A percentile compares a stretch with the other conserved stretches of the same genome.
Evolutionary conservation across 2,888 invertebrate species (phyloP).

Genomic region (Cotesia congregata): DNA sequence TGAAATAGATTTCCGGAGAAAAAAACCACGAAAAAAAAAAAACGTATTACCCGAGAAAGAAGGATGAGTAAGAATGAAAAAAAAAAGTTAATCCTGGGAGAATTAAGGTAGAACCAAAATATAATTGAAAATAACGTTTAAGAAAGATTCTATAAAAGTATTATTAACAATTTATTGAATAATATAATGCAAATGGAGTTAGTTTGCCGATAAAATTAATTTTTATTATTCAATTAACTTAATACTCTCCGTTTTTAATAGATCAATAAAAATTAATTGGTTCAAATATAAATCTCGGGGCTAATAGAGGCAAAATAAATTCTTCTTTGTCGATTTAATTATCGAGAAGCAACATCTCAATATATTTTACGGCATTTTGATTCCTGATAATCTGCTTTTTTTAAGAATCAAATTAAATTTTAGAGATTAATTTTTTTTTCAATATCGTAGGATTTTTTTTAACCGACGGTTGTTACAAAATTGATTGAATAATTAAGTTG

Average conservation of each 20-base stretch:
- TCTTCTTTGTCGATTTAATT: background rate
- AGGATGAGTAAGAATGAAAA: background rate
- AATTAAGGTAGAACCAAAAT: conserved; percentile 18
- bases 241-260: background rate
- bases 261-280: background rate
- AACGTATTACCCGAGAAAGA: background rate
- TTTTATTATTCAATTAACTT: background rate
- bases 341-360: background rate
- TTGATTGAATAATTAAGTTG: no score
- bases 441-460: no score
- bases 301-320: background rate
- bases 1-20: background rate
- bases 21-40: background rate
- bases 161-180: background rate
- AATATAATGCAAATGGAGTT: background rate
- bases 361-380: background rate
- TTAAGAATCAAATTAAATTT: no score
- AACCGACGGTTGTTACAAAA: no score
- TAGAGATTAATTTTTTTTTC: no score
- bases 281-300: background rate
- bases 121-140: conserved; percentile 18
- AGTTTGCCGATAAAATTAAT: background rate
- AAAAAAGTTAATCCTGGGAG: background rate
- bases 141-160: conserved; percentile 9
- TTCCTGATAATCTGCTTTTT: no score